Percentiles rank a stretch among this genome's conserved stretches.
phyloP scores from a whole-genome alignment of 2,113 vertebrate species.

The Cebidichthys violaceus region DNA sequence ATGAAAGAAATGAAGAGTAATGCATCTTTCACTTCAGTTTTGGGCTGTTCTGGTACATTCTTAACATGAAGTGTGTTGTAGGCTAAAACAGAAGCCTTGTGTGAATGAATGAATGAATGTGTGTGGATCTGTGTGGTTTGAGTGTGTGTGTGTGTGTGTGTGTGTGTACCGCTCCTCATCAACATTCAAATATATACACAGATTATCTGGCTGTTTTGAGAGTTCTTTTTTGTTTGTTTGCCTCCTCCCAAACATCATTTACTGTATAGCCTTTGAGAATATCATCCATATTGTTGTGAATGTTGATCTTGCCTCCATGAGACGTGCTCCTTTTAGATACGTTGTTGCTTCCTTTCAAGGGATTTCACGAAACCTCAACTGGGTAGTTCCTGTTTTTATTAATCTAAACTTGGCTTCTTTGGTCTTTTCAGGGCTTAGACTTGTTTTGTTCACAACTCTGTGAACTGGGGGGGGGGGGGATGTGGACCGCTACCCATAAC shows the following conservation, averaged over 20 bases:
- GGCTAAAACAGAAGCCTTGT: constrained; percentile 1
- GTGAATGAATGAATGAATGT: constrained; percentile 15
- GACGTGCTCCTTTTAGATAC: constrained; percentile 13
- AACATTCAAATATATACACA: constrained; percentile 5
- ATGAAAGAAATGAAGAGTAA: background rate
- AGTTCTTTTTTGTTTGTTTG: constrained; percentile 6
- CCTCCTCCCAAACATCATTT: background rate
- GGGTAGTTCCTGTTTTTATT: constrained; percentile 45
- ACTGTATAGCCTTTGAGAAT: background rate
- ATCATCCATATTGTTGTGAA: background rate
- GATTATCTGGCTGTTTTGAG: constrained; percentile 3
- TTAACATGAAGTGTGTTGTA: background rate
- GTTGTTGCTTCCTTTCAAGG: constrained; percentile 32
- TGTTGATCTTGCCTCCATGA: constrained; percentile 4
- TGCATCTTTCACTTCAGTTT: constrained; percentile 9
- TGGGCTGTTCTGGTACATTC: constrained; percentile 22
- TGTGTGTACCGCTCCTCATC: background rate
- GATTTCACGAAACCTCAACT: constrained; percentile 12
- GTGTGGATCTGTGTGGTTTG: background rate
- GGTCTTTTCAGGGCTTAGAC: background rate
- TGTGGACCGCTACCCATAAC: background rate
- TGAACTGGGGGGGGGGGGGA: background rate
- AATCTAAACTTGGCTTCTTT: constrained; percentile 17
- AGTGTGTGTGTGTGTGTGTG: background rate
- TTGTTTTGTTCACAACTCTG: constrained; percentile 1